Conservation (phyloP, 2,888 invertebrate species). For the Catonia carolina region DNA sequence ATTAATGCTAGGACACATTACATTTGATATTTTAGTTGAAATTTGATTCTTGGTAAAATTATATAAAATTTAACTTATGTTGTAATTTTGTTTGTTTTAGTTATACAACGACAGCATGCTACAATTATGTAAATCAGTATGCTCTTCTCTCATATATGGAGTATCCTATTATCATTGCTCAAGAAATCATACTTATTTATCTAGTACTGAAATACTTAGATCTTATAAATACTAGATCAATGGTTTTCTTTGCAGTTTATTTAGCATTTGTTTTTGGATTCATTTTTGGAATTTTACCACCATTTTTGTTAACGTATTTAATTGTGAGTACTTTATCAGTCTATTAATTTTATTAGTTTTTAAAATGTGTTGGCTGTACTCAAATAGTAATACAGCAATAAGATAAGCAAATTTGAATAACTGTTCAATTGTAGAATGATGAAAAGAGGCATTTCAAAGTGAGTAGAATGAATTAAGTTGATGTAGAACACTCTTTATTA, state of each 20-base stretch:
- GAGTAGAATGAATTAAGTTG: too few relatives aligned
- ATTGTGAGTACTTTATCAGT: constrained; percentile 65
- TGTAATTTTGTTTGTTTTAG: constrained; percentile 48
- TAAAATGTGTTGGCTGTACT: too few relatives aligned
- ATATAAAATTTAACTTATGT: too few relatives aligned
- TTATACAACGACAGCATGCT: constrained; percentile 71
- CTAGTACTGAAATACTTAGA: constrained; percentile 62
- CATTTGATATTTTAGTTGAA: too few relatives aligned
- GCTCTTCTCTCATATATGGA: constrained; percentile 72
- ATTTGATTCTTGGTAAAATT: too few relatives aligned
- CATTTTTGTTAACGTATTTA: constrained; percentile 50
- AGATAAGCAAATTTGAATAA: too few relatives aligned
- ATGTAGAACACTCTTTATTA: too few relatives aligned
- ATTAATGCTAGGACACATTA: too few relatives aligned
- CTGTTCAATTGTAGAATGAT: too few relatives aligned
- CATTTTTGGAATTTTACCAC: constrained; percentile 46
- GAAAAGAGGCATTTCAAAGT: too few relatives aligned
- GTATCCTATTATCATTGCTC: constrained; percentile 70
- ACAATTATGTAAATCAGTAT: constrained; percentile 70
- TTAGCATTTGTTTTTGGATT: constrained; percentile 43
- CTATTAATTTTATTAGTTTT: too few relatives aligned
- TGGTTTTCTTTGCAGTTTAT: constrained; percentile 39
- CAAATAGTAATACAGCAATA: too few relatives aligned
- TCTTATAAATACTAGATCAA: constrained; percentile 45
- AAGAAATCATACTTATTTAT: constrained; percentile 66